Evolutionary conservation across 2,113 vertebrate species (phyloP).

Genomic region (Apaloderma vittatum): DNA sequence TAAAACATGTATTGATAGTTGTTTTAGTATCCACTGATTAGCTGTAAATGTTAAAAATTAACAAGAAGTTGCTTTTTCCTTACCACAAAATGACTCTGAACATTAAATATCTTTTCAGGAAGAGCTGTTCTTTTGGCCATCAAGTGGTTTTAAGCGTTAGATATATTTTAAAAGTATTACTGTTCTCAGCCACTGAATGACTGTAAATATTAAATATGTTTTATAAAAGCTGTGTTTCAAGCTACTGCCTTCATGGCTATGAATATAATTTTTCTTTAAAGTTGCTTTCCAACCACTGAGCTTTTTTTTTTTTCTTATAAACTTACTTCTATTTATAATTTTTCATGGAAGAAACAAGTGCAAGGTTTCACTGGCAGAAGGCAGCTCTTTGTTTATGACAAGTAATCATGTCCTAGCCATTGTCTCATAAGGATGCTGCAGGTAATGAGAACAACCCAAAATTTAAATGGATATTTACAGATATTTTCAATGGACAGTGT

Average conservation of each 20-base stretch:
- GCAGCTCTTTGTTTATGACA: constrained; percentile 59
- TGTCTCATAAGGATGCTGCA: constrained; percentile 20
- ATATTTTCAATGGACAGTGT: neutral
- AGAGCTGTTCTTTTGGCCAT: constrained; percentile 29
- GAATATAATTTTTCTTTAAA: constrained; percentile 76
- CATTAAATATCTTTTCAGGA: constrained; percentile 61
- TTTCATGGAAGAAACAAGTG: constrained; percentile 48
- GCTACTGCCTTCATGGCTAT: constrained; percentile 40
- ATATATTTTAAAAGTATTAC: constrained; percentile 73
- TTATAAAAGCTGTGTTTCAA: constrained; percentile 74
- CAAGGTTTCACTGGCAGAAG: neutral
- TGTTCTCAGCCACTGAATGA: constrained; percentile 35
- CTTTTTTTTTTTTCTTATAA: constrained; percentile 49
- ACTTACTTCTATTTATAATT: constrained; percentile 60
- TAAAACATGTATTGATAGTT: constrained; percentile 19
- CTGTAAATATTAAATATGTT: constrained; percentile 78
- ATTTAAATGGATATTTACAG: neutral
- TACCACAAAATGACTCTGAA: constrained; percentile 57
- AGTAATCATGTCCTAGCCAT: constrained; percentile 15
- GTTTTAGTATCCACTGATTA: constrained; percentile 55
- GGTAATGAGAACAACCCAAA: neutral
- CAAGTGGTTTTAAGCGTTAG: constrained; percentile 68
- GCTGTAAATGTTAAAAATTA: constrained; percentile 77
- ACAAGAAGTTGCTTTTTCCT: constrained; percentile 51
- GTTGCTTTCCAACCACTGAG: constrained; percentile 59